Conservation (phyloP, 2,797 vertebrate species). For the Chrysocyon brachyurus region DNA sequence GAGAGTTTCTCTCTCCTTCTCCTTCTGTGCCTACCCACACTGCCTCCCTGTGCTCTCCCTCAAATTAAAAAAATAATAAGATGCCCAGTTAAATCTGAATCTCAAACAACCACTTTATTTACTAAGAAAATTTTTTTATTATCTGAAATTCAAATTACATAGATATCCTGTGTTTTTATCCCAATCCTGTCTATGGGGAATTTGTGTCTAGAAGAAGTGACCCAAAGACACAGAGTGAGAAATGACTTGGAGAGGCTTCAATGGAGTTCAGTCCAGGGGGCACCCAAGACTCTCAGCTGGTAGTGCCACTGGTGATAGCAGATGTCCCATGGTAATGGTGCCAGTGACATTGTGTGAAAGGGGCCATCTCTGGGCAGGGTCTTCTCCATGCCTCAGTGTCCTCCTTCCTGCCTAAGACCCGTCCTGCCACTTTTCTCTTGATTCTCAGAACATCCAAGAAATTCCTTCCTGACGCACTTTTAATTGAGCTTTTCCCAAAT, state of each 20-base stretch:
- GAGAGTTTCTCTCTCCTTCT: not conserved
- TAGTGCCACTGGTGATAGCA: accelerated
- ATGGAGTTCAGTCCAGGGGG: not conserved
- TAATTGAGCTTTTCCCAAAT: not conserved
- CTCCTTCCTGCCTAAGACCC: not conserved
- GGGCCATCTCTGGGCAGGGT: not conserved
- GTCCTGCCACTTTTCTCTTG: not conserved
- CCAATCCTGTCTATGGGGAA: not conserved
- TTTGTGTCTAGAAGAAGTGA: not conserved
- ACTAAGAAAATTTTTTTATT: not conserved
- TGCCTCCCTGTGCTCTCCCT: not conserved
- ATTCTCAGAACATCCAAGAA: not conserved
- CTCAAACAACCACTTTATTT: not conserved
- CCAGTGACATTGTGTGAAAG: not conserved
- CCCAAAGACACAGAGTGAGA: not conserved
- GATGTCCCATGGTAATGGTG: accelerated
- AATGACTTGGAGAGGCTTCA: accelerated
- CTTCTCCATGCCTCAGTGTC: not conserved
- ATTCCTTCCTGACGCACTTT: not conserved
- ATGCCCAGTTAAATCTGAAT: not conserved
- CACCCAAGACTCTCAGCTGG: not conserved
- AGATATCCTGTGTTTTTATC: not conserved
- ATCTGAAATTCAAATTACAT: not conserved
- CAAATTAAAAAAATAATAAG: not conserved
- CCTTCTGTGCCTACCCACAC: not conserved